Evolutionary conservation across 1,140 invertebrate genomes (phyloP).

Genomic region (Thaumatotibia leucotreta): DNA sequence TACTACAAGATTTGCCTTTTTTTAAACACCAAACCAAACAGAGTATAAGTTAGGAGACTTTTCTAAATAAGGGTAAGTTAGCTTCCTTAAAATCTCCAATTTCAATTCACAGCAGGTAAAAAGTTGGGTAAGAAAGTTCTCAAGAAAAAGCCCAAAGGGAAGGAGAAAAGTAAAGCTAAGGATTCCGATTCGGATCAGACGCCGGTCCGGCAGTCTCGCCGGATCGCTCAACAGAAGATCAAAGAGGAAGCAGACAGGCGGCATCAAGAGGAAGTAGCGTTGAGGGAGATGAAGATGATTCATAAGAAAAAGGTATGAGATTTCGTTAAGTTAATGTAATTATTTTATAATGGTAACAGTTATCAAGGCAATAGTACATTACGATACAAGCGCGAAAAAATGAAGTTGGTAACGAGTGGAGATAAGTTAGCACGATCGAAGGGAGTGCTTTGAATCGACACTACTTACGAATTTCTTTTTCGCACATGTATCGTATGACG

Average conservation of each 20-base stretch:
- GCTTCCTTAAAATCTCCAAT: neutral
- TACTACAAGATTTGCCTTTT: too few species aligned
- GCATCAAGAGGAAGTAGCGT: constrained; percentile 82
- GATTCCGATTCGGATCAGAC: constrained; percentile 49
- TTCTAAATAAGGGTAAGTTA: too few species aligned
- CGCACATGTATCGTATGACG: too few species aligned
- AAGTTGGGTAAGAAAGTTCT: constrained; percentile 50
- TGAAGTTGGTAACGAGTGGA: too few species aligned
- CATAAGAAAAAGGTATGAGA: constrained; percentile 77
- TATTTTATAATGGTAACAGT: neutral
- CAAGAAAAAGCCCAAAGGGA: constrained; percentile 50
- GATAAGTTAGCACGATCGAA: too few species aligned
- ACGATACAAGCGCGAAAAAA: too few species aligned
- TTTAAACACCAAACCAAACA: too few species aligned
- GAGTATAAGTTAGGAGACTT: too few species aligned
- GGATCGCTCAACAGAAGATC: constrained; percentile 91
- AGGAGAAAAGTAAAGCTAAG: constrained; percentile 20
- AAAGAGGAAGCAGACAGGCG: constrained; percentile 87
- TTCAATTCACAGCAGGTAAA: constrained; percentile 42
- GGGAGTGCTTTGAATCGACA: too few species aligned
- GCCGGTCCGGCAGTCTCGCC: constrained; percentile 84
- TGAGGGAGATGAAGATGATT: constrained; percentile 80
- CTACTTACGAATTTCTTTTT: too few species aligned
- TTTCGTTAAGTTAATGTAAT: too few species aligned
- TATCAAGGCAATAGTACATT: neutral